A percentile compares a stretch with the other conserved stretches of the same genome.
phyloP scores from a whole-genome alignment of 1,140 invertebrate genomes.

The Philotrypesis tridentata region DNA sequence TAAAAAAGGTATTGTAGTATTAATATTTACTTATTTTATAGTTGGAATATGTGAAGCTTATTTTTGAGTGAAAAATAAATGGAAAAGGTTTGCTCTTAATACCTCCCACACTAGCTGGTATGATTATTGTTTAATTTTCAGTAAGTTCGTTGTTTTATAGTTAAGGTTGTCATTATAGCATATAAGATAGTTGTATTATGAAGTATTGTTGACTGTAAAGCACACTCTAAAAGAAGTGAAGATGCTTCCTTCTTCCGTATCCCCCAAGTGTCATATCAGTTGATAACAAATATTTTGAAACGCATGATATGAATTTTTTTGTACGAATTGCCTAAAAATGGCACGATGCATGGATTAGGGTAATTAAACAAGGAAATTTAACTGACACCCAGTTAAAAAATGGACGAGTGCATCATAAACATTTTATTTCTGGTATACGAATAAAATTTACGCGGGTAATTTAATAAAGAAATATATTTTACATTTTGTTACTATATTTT shows the following conservation, averaged over 20 bases:
- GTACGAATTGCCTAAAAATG: not conserved
- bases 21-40: too few relatives aligned
- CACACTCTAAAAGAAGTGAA: not conserved
- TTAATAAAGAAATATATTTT: not conserved
- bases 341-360: not conserved
- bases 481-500: not conserved
- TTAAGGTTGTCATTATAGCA: too few relatives aligned
- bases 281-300: not conserved
- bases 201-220: not conserved
- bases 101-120: too few relatives aligned
- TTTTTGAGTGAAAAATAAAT: too few relatives aligned
- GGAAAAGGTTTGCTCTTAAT: too few relatives aligned
- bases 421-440: constrained; percentile 28
- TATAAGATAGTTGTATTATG: too few relatives aligned
- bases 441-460: too few relatives aligned
- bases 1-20: too few relatives aligned
- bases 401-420: constrained; percentile 7
- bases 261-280: not conserved
- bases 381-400: constrained; percentile 14
- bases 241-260: not conserved
- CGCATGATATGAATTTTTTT: not conserved
- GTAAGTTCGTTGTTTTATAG: too few relatives aligned
- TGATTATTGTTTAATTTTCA: too few relatives aligned
- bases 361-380: not conserved
- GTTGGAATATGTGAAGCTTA: too few relatives aligned